Evolutionary conservation across 2,113 vertebrate genomes (phyloP).

Genomic region (Lutjanus erythropterus): DNA sequence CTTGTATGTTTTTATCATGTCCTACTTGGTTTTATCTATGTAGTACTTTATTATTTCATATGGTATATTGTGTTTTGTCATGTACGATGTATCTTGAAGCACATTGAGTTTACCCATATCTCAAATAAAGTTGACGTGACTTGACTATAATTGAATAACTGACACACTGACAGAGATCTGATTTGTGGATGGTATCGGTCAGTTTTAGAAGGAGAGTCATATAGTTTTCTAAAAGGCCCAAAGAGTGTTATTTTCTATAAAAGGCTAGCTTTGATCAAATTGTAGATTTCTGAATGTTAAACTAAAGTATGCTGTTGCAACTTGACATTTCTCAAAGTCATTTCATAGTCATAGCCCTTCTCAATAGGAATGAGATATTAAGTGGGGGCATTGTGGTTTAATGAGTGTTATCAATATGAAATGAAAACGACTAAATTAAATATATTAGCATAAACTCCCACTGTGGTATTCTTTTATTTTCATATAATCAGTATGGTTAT

Average conservation of each 20-base stretch:
- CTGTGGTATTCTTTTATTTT: slow-evolving; percentile 31
- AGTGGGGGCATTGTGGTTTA: slow-evolving; percentile 22
- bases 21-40: too few species aligned
- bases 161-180: too few species aligned
- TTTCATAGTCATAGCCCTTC: slow-evolving; percentile 27
- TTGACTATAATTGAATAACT: too few species aligned
- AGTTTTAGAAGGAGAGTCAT: slow-evolving; percentile 1
- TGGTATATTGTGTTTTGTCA: too few species aligned
- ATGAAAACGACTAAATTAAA: slow-evolving; percentile 45
- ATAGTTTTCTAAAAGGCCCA: neutral
- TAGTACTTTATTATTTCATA: too few species aligned
- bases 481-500: slow-evolving; percentile 34
- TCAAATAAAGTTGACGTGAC: too few species aligned
- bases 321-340: slow-evolving; percentile 31
- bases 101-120: too few species aligned
- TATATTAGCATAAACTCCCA: slow-evolving; percentile 18
- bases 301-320: slow-evolving; percentile 17
- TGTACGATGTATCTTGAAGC: too few species aligned
- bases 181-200: slow-evolving; percentile 1
- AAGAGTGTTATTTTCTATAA: neutral
- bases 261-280: slow-evolving; percentile 4
- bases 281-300: neutral
- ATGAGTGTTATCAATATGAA: slow-evolving; percentile 20
- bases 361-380: slow-evolving; percentile 18
- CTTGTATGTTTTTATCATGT: too few species aligned